phyloP scores from a whole-genome alignment of 2,888 invertebrate genomes.

The Sinhomidia bicolor region DNA sequence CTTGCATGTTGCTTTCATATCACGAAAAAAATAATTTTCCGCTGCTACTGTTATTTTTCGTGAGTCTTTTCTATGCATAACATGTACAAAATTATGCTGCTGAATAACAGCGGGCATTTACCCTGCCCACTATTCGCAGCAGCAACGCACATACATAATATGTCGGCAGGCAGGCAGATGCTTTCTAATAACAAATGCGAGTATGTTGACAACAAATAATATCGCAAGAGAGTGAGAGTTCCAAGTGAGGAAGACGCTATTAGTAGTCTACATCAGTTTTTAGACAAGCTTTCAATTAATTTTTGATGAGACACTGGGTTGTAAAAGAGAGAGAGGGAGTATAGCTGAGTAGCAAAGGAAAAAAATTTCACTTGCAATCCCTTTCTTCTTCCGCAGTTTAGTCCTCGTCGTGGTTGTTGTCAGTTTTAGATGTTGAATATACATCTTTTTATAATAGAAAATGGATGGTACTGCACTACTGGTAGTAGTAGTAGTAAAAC shows the following conservation, averaged over 20 bases:
- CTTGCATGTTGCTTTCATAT: conserved; percentile 47
- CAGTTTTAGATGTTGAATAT: background rate
- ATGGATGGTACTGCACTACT: background rate
- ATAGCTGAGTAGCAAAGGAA: too few species aligned
- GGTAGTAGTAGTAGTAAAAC: too few species aligned
- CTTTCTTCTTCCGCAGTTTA: background rate
- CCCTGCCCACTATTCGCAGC: background rate
- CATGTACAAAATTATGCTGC: background rate
- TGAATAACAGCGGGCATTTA: background rate
- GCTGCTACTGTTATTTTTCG: background rate
- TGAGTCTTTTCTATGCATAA: conserved; percentile 6
- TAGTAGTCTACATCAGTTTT: conserved; percentile 71
- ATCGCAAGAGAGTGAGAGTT: conserved; percentile 13
- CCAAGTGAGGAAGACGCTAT: conserved; percentile 54
- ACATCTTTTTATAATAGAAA: too few species aligned
- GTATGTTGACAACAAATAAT: conserved; percentile 65
- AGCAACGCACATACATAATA: background rate
- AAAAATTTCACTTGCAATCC: conserved; percentile 16
- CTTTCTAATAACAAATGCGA: conserved; percentile 33
- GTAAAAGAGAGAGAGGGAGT: conserved; percentile 49
- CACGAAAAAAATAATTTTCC: conserved; percentile 56
- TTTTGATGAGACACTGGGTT: conserved; percentile 73
- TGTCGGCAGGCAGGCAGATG: background rate
- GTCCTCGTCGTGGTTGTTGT: background rate
- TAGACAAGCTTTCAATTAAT: conserved; percentile 76